Evolutionary conservation across 2,113 vertebrate species (phyloP).

Genomic region (Puntigrus tetrazona): DNA sequence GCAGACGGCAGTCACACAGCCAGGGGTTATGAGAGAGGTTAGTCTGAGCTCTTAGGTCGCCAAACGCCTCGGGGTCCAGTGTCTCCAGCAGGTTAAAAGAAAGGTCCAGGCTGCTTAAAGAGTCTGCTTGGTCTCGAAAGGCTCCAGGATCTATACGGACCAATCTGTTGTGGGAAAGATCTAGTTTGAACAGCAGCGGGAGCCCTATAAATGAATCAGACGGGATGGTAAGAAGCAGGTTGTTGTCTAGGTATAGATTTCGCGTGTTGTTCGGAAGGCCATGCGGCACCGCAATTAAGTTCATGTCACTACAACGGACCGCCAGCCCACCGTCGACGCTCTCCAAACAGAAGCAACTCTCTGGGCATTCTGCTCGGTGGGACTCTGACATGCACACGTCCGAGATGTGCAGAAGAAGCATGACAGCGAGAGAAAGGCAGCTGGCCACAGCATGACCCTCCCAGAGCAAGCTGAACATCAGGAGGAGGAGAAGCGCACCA

Average conservation of each 20-base stretch:
- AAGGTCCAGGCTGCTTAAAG: slow-evolving; percentile 61
- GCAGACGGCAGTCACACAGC: slow-evolving; percentile 85
- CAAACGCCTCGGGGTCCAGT: slow-evolving; percentile 77
- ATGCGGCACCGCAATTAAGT: slow-evolving; percentile 50
- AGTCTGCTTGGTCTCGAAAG: slow-evolving; percentile 54
- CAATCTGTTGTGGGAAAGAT: slow-evolving; percentile 65
- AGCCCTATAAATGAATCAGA: slow-evolving; percentile 77
- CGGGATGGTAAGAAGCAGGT: slow-evolving; percentile 79
- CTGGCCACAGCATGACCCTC: slow-evolving; percentile 15
- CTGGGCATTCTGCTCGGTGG: neutral
- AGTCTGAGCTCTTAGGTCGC: slow-evolving; percentile 75
- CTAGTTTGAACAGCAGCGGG: slow-evolving; percentile 58
- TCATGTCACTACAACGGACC: slow-evolving; percentile 47
- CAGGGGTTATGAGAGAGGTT: slow-evolving; percentile 87
- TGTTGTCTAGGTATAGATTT: slow-evolving; percentile 84
- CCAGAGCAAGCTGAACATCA: slow-evolving; percentile 26
- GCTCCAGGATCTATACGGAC: slow-evolving; percentile 56
- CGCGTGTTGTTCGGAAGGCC: slow-evolving; percentile 78
- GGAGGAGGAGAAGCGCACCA: neutral
- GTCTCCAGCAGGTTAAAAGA: slow-evolving; percentile 59
- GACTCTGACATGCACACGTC: slow-evolving; percentile 8
- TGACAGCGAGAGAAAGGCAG: slow-evolving; percentile 9
- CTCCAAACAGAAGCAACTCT: slow-evolving; percentile 39
- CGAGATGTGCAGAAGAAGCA: neutral
- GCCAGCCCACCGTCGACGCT: neutral